These are phyloP conservation scores for Ophraella communa DNA, from an alignment of 2,888 invertebrate species.

Conservation along the genomic window DNA sequence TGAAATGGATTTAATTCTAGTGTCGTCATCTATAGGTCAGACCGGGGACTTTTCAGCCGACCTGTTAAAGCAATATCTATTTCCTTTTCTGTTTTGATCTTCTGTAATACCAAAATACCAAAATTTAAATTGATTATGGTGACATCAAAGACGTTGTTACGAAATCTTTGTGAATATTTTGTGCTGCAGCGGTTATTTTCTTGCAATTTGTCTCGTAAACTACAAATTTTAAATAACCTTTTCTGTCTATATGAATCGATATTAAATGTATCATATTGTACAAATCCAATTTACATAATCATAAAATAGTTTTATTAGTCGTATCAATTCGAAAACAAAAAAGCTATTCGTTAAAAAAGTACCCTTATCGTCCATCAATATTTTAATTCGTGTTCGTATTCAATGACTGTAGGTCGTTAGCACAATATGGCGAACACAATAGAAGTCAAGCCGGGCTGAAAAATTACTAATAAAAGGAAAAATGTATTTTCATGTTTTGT, in stretches of 20 bases:
- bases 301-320: background rate
- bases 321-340: background rate
- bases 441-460: constrained; percentile 4
- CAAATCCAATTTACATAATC: background rate
- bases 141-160: too few relatives aligned
- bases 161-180: too few relatives aligned
- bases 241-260: background rate
- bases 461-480: constrained; percentile 20
- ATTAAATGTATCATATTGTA: background rate
- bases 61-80: too few relatives aligned
- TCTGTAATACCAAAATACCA: too few relatives aligned
- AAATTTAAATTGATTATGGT: too few relatives aligned
- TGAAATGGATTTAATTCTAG: too few relatives aligned
- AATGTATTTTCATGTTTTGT: constrained; percentile 24
- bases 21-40: too few relatives aligned
- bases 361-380: background rate
- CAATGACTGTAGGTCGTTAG: constrained; percentile 16
- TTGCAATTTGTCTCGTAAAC: too few relatives aligned
- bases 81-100: too few relatives aligned
- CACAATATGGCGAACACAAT: constrained; percentile 14
- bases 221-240: background rate
- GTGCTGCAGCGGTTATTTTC: too few relatives aligned
- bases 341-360: constrained; percentile 1
- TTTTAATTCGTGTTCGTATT: constrained; percentile 7
- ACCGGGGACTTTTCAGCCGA: too few relatives aligned